Conservation (phyloP, 2,113 vertebrate genomes). For the Heloderma charlesbogerti region DNA sequence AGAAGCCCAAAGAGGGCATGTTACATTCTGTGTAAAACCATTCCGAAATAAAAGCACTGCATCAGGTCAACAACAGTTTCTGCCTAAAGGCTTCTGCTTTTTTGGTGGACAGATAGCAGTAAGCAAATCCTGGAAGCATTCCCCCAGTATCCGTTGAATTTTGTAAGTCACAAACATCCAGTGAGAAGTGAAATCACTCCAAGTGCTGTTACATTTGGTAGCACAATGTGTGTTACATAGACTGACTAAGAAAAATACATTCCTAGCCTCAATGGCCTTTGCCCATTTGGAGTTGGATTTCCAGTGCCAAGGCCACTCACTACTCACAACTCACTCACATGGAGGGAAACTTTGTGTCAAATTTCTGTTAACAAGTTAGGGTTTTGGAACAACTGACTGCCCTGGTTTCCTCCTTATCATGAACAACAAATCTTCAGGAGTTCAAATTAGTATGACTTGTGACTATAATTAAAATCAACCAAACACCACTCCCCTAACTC, state of each 20-base stretch:
- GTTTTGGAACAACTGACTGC: neutral
- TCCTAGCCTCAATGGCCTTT: neutral
- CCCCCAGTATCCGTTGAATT: neutral
- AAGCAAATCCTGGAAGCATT: neutral
- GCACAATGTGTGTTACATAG: neutral
- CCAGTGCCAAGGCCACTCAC: neutral
- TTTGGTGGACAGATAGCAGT: neutral
- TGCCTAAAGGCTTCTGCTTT: neutral
- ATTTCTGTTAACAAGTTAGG: neutral
- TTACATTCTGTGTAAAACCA: neutral
- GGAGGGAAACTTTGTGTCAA: neutral
- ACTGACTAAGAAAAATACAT: neutral
- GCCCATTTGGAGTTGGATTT: neutral
- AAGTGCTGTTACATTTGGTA: neutral
- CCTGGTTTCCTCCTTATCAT: slow-evolving; percentile 15
- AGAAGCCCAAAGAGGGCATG: neutral
- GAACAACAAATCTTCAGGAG: slow-evolving; percentile 40
- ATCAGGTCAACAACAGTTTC: neutral
- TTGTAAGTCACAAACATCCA: neutral
- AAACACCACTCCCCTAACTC: slow-evolving; percentile 23
- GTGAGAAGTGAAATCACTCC: neutral
- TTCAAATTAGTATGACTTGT: slow-evolving; percentile 21
- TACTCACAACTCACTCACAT: neutral
- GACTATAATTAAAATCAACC: slow-evolving; percentile 34
- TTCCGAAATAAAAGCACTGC: neutral